Percentiles rank a stretch among this genome's conserved stretches.
These are phyloP conservation scores for Tetheella fluctuosa DNA, from an alignment of 2,888 invertebrate genomes.

Conservation along the genomic window DNA sequence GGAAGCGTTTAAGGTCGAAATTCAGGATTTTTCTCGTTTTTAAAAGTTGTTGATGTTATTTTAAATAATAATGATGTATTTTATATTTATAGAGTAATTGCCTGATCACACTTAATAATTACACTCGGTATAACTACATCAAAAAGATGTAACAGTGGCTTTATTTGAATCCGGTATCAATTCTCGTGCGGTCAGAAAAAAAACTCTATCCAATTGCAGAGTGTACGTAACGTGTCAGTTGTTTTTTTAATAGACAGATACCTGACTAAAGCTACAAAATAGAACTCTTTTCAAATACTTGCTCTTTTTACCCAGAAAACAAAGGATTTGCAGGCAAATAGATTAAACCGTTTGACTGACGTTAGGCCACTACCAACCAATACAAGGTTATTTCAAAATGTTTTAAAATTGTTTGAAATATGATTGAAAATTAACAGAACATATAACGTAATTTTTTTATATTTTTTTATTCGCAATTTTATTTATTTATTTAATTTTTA, in stretches of 20 bases:
- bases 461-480: no score
- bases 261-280: conserved; percentile 47
- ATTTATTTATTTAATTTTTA: no score
- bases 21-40: no score
- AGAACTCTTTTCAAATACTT: conserved; percentile 40
- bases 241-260: conserved; percentile 48
- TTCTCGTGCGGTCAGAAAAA: conserved; percentile 40
- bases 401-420: not conserved
- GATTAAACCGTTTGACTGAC: conserved; percentile 16
- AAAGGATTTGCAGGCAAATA: conserved; percentile 43
- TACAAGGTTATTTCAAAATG: not conserved
- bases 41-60: no score
- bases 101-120: no score
- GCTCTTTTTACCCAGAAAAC: conserved; percentile 49
- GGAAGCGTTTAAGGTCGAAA: no score
- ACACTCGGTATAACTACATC: not conserved
- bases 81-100: no score
- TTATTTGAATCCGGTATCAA: conserved; percentile 33
- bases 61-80: no score
- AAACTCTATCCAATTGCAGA: conserved; percentile 29
- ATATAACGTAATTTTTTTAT: no score
- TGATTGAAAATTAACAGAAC: no score
- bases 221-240: conserved; percentile 39
- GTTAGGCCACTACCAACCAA: conserved; percentile 29
- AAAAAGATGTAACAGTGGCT: conserved; percentile 2